A percentile compares a stretch with the other conserved stretches of the same genome.
Conservation (phyloP, 2,113 vertebrate species). For the Mus spicilegus region DNA sequence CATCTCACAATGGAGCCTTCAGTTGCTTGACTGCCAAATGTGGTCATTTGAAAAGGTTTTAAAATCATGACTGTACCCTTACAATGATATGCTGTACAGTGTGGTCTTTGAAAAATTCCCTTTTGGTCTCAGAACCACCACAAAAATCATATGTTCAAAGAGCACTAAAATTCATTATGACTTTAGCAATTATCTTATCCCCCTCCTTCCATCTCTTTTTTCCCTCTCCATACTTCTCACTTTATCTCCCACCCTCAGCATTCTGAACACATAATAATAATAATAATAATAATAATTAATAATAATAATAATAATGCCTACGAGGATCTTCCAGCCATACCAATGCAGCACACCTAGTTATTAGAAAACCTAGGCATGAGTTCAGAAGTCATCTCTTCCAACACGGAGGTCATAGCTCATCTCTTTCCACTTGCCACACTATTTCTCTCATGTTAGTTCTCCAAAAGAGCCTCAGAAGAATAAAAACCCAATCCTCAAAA, state of each 20-base stretch:
- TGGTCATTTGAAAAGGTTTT: constrained; percentile 63
- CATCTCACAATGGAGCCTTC: neutral
- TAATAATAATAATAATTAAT: too few relatives aligned
- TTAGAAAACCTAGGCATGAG: constrained; percentile 10
- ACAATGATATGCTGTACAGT: neutral
- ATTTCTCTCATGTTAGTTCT: constrained; percentile 45
- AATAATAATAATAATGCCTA: neutral
- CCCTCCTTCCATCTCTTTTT: neutral
- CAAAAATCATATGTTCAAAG: neutral
- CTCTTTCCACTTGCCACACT: constrained; percentile 16
- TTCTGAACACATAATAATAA: constrained; percentile 20
- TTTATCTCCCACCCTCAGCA: neutral
- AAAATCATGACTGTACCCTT: constrained; percentile 26
- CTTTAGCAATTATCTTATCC: neutral
- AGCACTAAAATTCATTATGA: constrained; percentile 25
- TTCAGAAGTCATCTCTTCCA: constrained; percentile 41
- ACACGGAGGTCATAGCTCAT: constrained; percentile 28
- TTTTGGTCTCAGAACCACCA: constrained; percentile 6
- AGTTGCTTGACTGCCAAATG: constrained; percentile 51
- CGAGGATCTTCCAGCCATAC: neutral
- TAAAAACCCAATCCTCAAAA: constrained; percentile 44
- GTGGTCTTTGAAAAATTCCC: constrained; percentile 44
- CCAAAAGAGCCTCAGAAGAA: constrained; percentile 1
- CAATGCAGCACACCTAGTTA: constrained; percentile 7
- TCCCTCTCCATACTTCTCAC: neutral